Conservation (phyloP, 2,797 vertebrate genomes). For the Acridotheres tristis region DNA sequence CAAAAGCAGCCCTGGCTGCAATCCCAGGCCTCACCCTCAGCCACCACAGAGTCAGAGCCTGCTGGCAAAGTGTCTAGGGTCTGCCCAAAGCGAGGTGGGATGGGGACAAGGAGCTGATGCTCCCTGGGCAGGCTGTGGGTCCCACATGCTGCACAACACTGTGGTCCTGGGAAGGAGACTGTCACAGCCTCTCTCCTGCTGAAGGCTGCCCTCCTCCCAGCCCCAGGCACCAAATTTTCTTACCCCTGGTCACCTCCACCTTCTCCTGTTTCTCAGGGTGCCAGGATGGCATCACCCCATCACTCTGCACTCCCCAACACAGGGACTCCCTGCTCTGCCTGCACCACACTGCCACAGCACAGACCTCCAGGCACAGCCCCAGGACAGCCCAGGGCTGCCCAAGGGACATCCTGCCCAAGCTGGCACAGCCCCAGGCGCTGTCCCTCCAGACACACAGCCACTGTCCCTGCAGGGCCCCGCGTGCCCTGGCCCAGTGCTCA, state of each 20-base stretch:
- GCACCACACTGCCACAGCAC: accelerated
- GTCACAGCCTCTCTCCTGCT: not conserved
- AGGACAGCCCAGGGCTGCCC: not conserved
- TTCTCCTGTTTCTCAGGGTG: accelerated
- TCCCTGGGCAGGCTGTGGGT: not conserved
- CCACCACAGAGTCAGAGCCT: accelerated
- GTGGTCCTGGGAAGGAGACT: not conserved
- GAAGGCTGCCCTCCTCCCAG: not conserved
- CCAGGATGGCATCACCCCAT: not conserved
- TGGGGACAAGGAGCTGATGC: not conserved
- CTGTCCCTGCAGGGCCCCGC: accelerated
- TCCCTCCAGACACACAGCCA: not conserved
- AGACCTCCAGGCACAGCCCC: accelerated
- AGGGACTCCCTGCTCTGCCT: not conserved
- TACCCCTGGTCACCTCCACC: not conserved
- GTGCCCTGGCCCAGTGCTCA: accelerated
- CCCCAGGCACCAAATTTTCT: not conserved
- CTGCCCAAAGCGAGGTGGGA: not conserved
- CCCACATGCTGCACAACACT: not conserved
- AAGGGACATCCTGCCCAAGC: not conserved
- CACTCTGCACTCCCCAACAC: accelerated
- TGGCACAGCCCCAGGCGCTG: not conserved
- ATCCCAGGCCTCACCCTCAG: accelerated
- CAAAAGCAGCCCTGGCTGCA: accelerated
- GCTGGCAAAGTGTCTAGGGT: not conserved